A percentile compares a stretch with the other conserved stretches of the same genome.
Conservation (phyloP, 2,113 vertebrate genomes). For the Todiramphus chloris region DNA sequence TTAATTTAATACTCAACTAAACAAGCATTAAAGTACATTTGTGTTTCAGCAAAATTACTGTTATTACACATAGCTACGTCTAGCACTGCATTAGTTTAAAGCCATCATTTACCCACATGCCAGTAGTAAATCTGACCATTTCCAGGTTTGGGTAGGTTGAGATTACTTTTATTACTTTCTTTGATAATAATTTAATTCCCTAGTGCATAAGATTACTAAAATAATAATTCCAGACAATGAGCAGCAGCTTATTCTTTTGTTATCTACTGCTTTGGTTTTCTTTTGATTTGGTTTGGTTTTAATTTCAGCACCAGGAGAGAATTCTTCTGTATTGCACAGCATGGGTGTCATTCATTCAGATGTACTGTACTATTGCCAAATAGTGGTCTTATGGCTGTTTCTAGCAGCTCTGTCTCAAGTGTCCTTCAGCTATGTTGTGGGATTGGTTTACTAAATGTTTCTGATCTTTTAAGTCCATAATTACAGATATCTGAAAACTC, state of each 20-base stretch:
- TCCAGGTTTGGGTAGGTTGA: neutral
- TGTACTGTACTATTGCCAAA: neutral
- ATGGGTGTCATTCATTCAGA: neutral
- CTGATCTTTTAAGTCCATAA: neutral
- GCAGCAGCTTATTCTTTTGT: neutral
- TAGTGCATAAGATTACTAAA: neutral
- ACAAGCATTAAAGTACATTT: neutral
- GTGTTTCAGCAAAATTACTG: neutral
- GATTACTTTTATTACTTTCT: neutral
- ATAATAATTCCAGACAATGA: neutral
- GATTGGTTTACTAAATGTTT: neutral
- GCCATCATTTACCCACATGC: neutral
- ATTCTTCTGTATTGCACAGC: neutral
- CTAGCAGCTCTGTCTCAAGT: neutral
- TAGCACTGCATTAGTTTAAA: neutral
- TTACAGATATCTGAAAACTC: neutral
- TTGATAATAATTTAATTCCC: neutral
- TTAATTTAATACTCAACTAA: slow-evolving; percentile 35
- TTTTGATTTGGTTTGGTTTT: neutral
- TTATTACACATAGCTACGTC: neutral
- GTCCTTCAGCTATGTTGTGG: neutral
- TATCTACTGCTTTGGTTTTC: neutral
- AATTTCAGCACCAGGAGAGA: neutral
- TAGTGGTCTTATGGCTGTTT: neutral
- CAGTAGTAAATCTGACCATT: neutral